Evolutionary conservation across 2,113 vertebrate genomes (phyloP).

Genomic region (Pelmatolapia mariae): DNA sequence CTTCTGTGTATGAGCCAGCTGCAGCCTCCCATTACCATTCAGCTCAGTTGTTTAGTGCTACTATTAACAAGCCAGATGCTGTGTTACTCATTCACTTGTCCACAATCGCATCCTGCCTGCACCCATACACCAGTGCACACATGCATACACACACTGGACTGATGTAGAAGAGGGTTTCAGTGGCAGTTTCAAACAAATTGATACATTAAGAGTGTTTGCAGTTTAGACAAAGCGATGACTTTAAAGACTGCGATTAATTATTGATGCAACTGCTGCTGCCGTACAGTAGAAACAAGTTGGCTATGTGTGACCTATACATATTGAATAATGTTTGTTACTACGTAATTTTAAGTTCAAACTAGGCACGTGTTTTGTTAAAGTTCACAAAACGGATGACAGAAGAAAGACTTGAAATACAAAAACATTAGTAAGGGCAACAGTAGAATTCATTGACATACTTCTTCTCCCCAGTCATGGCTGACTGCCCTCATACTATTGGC

Average conservation of each 20-base stretch:
- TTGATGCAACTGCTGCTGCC: conserved; percentile 23
- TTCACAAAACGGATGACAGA: not conserved
- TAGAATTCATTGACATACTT: not conserved
- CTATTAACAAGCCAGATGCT: conserved; percentile 62
- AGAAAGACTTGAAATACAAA: not conserved
- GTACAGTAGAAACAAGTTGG: not conserved
- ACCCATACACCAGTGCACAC: not conserved
- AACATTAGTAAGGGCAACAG: not conserved
- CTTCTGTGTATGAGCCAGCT: conserved; percentile 56
- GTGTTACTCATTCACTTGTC: conserved; percentile 28
- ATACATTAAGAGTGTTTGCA: not conserved
- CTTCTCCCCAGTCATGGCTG: conserved; percentile 87
- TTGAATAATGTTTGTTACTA: not conserved
- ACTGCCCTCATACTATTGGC: conserved; percentile 98
- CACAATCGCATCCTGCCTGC: conserved; percentile 29
- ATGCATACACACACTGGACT: not conserved
- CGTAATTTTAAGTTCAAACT: not conserved
- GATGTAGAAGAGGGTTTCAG: not conserved
- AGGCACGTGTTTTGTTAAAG: not conserved
- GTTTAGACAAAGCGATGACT: not conserved
- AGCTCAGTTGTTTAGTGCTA: conserved; percentile 29
- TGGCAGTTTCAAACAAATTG: not conserved
- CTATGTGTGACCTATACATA: not conserved
- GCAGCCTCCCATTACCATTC: conserved; percentile 56
- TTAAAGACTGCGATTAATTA: not conserved